A percentile compares a stretch with the other conserved stretches of the same genome.
Evolutionary conservation across 2,113 vertebrate genomes (phyloP).

Genomic region (Polypterus bichir): DNA sequence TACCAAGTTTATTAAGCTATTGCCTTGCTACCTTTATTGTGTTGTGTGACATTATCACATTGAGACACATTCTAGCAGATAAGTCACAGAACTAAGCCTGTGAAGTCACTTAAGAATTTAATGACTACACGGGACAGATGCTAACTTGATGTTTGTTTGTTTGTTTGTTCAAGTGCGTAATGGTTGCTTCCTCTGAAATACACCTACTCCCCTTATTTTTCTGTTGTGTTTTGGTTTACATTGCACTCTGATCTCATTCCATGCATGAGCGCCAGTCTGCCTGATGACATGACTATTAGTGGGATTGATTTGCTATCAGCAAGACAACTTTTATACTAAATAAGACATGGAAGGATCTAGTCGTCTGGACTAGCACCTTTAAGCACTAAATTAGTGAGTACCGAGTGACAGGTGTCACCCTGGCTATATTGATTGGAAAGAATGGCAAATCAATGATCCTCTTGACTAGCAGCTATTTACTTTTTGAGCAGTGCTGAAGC

Average conservation of each 20-base stretch:
- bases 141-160: too few species aligned
- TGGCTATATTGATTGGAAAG: not conserved
- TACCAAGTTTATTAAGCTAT: too few species aligned
- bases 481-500: not conserved
- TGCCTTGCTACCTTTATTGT: too few species aligned
- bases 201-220: not conserved
- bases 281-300: conserved; percentile 10
- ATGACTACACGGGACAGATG: too few species aligned
- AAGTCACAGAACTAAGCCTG: too few species aligned
- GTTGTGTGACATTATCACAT: too few species aligned
- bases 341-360: not conserved
- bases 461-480: not conserved
- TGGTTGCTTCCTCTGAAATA: not conserved
- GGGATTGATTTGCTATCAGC: conserved; percentile 12
- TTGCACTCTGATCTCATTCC: conserved; percentile 6
- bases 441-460: not conserved
- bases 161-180: too few species aligned
- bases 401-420: not conserved
- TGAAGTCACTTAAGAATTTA: too few species aligned
- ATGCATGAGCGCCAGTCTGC: not conserved
- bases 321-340: conserved; percentile 5
- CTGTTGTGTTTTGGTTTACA: not conserved
- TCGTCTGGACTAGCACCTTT: not conserved
- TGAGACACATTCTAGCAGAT: too few species aligned
- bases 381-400: conserved; percentile 1